These are phyloP conservation scores for Fratercula arctica DNA, from an alignment of 2,797 vertebrate species.

Conservation along the genomic window DNA sequence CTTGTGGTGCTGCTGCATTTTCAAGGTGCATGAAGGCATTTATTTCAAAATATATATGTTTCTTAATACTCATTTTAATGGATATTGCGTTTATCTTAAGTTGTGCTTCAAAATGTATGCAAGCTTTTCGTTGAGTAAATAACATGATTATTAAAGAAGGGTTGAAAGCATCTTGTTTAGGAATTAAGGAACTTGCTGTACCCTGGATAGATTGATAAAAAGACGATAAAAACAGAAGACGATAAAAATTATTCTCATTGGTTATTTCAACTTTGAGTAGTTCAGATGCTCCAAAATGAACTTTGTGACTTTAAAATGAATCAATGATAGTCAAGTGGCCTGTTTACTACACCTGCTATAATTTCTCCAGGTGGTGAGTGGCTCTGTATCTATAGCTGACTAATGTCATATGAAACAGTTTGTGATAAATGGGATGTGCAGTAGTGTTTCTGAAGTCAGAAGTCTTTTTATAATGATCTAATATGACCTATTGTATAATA, in stretches of 20 bases:
- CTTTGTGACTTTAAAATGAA: neutral
- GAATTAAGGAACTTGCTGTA: neutral
- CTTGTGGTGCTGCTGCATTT: neutral
- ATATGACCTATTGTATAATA: neutral
- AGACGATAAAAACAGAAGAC: neutral
- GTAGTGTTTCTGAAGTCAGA: neutral
- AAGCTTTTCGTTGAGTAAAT: neutral
- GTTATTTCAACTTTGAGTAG: neutral
- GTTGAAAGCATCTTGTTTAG: neutral
- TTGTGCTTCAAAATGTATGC: neutral
- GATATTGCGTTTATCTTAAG: rapidly evolving
- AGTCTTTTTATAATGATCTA: neutral
- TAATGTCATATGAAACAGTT: neutral
- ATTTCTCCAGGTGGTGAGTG: neutral
- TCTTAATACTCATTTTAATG: neutral
- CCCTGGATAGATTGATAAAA: neutral
- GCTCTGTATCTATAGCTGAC: neutral
- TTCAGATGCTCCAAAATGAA: neutral
- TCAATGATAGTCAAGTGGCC: neutral
- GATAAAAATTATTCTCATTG: neutral
- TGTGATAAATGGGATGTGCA: neutral
- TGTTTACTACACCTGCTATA: neutral
- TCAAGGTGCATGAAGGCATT: neutral
- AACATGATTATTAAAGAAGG: neutral
- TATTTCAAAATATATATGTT: neutral